Base-by-base conservation (phyloP, 2,797 vertebrate species). In the Luscinia luscinia region DNA sequence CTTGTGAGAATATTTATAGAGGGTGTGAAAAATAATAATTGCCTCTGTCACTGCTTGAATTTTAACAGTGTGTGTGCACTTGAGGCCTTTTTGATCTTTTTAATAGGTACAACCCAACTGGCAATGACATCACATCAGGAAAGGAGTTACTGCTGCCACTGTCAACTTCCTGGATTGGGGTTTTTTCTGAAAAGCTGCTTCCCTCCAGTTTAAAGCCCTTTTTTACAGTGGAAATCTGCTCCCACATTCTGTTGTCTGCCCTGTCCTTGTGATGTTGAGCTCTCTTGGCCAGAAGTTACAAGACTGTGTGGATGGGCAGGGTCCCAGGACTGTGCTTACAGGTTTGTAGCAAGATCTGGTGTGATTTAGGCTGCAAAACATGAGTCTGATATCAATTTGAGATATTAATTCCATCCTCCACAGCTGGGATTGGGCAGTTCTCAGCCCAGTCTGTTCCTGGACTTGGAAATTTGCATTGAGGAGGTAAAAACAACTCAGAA, bases 1-100 rank as follows among this genome's bases (percentile, higher is more conserved):
- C 81, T 83, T 58, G 45, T 73, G 63, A 55, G 92, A 75, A 78
- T 87, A 61, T 84, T 95, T 95, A 67, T n/a, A 64, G 76, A 73
- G 85, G 67, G 69, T 83, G 15, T 74, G 58, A 69, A 77, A 86
- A 95, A 41, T 55, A 63, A 38, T 49, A 45, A 68, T 85, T 81
- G 51, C 78, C 27, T 78, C 68, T 95, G 72, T 82, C 57, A 64
- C 55, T 75, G 89, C 52, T 74, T 52, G 83, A 61, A 75, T 78
- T 89, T 36, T 54, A 72, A 32, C 75, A 48, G 0, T 64, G 67
- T 52, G 36, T 41, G 38, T 36, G 24, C 5, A 6, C 68, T 9
- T 9, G 49, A 68, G 51, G 51, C 83, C 36, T 80, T 70, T 86
- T 82, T 74, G 88, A 90, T 80, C 84, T 89, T 54, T 73, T 72